Conservation (phyloP, 30 jellyfish, hydroid and myxozoan species). For the Rhopilema esculentum region DNA sequence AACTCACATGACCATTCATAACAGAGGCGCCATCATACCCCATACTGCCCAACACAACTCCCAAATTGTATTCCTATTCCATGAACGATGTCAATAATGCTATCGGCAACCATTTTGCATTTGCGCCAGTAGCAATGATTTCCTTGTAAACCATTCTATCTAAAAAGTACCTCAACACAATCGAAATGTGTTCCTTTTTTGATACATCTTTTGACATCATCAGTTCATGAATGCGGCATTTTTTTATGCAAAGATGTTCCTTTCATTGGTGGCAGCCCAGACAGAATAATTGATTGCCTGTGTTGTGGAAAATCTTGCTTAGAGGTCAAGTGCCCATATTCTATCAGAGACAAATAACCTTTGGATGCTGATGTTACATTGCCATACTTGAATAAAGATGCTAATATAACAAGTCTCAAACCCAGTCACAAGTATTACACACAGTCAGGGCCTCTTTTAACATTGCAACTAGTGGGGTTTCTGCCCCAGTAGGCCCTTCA, state of each 20-base stretch:
- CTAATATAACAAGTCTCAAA: neutral
- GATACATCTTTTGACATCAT: constrained; percentile 27
- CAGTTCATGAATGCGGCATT: too few relatives aligned
- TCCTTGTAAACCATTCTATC: constrained; percentile 12
- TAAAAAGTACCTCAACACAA: neutral
- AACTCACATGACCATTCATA: constrained; percentile 20
- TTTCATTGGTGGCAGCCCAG: constrained; percentile 80
- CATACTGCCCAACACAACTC: constrained; percentile 13
- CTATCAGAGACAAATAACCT: constrained; percentile 3
- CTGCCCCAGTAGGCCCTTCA: too few relatives aligned
- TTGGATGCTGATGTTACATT: neutral
- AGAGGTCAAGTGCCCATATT: constrained; percentile 68
- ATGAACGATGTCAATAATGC: neutral
- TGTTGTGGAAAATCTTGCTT: constrained; percentile 71
- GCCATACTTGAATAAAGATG: constrained; percentile 3
- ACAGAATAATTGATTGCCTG: constrained; percentile 47
- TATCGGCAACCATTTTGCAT: neutral
- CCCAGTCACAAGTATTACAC: neutral
- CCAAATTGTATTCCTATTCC: neutral
- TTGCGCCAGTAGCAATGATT: neutral
- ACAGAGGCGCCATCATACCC: constrained; percentile 25
- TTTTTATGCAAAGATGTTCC: constrained; percentile 29
- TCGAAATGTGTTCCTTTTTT: constrained; percentile 19
- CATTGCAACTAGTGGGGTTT: too few relatives aligned
- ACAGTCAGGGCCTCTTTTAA: too few relatives aligned